Conservation (phyloP, 2,888 invertebrate species). For the Philonicus albiceps region DNA sequence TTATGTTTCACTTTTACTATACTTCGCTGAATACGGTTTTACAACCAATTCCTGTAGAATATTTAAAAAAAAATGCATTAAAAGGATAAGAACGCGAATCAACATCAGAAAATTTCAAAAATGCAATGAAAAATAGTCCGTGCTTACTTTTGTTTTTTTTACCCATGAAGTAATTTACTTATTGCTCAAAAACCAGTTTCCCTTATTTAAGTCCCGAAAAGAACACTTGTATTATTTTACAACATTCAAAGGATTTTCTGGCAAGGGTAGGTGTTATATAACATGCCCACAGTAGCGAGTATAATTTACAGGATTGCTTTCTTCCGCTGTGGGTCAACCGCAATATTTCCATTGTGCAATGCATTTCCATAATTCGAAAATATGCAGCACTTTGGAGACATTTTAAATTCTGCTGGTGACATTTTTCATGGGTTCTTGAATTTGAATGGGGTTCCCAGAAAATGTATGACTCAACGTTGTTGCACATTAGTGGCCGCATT, state of each 20-base stretch:
- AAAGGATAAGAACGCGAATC: not conserved
- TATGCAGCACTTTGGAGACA: constrained; percentile 21
- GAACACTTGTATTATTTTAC: not conserved
- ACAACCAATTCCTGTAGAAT: not conserved
- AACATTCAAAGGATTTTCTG: not conserved
- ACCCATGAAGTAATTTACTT: not conserved
- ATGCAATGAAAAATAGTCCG: not conserved
- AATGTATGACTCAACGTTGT: not conserved
- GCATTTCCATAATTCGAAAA: constrained; percentile 30
- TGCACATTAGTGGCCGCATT: constrained; percentile 4
- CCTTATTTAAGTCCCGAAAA: not conserved
- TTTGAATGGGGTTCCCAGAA: constrained; percentile 10
- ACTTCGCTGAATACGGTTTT: not conserved
- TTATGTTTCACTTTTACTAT: not conserved
- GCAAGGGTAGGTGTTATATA: not conserved
- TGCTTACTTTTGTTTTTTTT: not conserved
- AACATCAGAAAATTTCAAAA: not conserved
- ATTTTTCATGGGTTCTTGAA: constrained; percentile 31
- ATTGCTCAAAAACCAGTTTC: not conserved
- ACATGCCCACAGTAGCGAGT: not conserved
- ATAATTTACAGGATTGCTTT: not conserved
- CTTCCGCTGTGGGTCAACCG: not conserved
- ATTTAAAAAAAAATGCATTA: not conserved
- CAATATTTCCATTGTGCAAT: constrained; percentile 13
- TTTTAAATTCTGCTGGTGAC: constrained; percentile 13